Evolutionary conservation across 2,113 vertebrate species (phyloP).

Genomic region (Egretta garzetta): DNA sequence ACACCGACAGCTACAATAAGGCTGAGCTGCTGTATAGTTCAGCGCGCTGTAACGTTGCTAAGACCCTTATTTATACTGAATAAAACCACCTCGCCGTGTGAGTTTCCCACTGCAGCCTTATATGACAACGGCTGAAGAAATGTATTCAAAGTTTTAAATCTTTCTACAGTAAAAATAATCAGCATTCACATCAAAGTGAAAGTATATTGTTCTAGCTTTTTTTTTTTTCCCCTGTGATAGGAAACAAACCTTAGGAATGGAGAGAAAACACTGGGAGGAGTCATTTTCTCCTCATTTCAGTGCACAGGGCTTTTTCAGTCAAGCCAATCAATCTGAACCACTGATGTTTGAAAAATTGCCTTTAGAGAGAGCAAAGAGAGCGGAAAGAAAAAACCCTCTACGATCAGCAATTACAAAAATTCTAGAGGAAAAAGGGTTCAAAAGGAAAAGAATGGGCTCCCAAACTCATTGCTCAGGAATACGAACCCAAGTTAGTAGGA

Average conservation of each 20-base stretch:
- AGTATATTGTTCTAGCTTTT: background rate
- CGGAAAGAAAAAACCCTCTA: background rate
- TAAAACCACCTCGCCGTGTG: background rate
- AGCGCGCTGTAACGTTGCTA: rapidly evolving
- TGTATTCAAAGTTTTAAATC: background rate
- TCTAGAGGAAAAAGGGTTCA: constrained; percentile 30
- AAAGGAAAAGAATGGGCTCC: constrained; percentile 26
- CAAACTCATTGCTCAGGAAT: constrained; percentile 4
- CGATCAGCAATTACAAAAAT: constrained; percentile 8
- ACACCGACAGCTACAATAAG: background rate
- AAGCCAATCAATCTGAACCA: background rate
- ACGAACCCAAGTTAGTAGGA: background rate
- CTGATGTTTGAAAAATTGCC: constrained; percentile 38
- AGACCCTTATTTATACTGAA: background rate
- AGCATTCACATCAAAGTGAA: background rate
- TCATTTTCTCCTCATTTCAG: constrained; percentile 53
- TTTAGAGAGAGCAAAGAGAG: background rate
- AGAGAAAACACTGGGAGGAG: constrained; percentile 56
- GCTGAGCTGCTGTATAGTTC: background rate
- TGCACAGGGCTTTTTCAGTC: constrained; percentile 25
- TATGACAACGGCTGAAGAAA: background rate
- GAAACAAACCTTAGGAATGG: constrained; percentile 2
- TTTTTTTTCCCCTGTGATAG: background rate
- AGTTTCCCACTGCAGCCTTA: background rate
- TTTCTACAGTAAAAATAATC: background rate